Evolutionary conservation across 2,113 vertebrate species (phyloP).

Genomic region (Salvelinus alpinus): DNA sequence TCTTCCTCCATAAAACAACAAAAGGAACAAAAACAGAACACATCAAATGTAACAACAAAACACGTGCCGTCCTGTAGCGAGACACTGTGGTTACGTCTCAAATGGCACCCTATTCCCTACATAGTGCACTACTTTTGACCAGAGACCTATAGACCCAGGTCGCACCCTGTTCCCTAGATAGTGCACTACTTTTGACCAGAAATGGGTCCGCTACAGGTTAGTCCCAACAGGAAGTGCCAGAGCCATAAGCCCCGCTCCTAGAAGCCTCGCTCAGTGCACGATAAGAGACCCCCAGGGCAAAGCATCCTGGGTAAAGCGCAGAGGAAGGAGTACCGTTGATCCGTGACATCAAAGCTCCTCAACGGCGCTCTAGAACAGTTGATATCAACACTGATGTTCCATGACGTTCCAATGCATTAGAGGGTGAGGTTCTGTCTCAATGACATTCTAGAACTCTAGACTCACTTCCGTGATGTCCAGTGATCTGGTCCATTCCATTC

Average conservation of each 20-base stretch:
- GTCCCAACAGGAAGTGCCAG: not conserved
- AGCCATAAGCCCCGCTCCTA: not conserved
- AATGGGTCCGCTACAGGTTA: not conserved
- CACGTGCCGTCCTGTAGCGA: no score
- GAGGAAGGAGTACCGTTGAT: not conserved
- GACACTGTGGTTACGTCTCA: not conserved
- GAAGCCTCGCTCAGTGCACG: not conserved
- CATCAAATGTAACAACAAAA: not conserved
- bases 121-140: no score
- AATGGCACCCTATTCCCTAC: no score
- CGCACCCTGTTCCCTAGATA: no score
- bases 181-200: no score
- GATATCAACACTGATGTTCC: not conserved
- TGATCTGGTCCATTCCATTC: no score
- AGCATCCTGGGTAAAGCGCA: not conserved
- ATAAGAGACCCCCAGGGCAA: not conserved
- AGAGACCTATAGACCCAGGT: no score
- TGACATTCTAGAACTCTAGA: no score
- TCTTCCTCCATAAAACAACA: not conserved
- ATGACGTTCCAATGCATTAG: not conserved
- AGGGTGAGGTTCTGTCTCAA: not conserved
- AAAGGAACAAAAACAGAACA: not conserved
- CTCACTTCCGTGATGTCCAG: no score
- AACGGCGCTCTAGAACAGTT: not conserved
- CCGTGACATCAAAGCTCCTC: not conserved